phyloP scores from a whole-genome alignment of 2,888 invertebrate species.

The Meta bourneti region DNA sequence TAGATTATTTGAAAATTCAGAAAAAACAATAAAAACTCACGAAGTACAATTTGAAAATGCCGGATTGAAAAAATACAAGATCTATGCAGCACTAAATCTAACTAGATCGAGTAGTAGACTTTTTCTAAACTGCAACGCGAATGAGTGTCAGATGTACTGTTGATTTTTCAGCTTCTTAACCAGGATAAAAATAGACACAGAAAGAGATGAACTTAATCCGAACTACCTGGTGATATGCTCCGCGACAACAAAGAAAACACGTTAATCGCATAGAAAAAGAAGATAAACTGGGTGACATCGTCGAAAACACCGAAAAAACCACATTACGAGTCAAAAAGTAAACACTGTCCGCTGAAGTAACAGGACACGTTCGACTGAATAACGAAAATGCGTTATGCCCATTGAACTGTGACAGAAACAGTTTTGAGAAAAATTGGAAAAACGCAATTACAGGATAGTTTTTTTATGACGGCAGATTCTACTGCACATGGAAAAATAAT shows the following conservation, averaged over 20 bases:
- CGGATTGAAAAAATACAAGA: too few relatives aligned
- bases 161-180: background rate
- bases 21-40: too few relatives aligned
- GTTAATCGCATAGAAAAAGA: background rate
- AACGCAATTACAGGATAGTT: background rate
- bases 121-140: too few relatives aligned
- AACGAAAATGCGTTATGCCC: conserved; percentile 8
- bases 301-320: background rate
- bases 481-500: background rate
- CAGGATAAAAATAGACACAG: background rate
- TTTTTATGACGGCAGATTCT: background rate
- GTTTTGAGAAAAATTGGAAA: conserved; percentile 9
- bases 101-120: too few relatives aligned
- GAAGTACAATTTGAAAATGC: too few relatives aligned
- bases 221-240: background rate
- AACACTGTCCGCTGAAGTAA: background rate
- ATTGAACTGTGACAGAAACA: conserved; percentile 25
- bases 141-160: too few relatives aligned
- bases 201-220: background rate
- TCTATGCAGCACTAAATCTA: too few relatives aligned
- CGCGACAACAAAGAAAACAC: background rate
- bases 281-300: conserved; percentile 5
- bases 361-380: background rate
- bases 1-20: too few relatives aligned
- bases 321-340: background rate